These are phyloP conservation scores for Euclidia mi DNA, from an alignment of 2,888 invertebrate species.

Conservation along the genomic window DNA sequence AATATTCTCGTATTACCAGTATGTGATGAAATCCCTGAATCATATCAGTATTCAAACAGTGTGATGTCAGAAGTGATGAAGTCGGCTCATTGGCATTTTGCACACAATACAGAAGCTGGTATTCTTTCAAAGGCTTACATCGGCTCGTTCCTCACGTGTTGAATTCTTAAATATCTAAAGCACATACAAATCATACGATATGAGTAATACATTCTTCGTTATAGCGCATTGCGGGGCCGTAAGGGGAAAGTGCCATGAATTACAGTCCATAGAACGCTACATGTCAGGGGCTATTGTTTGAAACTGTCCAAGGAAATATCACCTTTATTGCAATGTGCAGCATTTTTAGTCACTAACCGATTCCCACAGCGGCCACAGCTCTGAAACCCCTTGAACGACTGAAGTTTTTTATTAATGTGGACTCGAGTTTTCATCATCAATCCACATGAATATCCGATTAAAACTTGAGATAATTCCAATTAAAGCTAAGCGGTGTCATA, in stretches of 20 bases:
- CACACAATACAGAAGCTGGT: too few relatives aligned
- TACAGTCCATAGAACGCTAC: slow-evolving; percentile 2
- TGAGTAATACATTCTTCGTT: slow-evolving; percentile 12
- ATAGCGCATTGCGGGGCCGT: slow-evolving; percentile 16
- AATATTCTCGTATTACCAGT: too few relatives aligned
- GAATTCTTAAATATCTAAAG: slow-evolving; percentile 28
- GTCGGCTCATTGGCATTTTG: too few relatives aligned
- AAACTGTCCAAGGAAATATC: slow-evolving; percentile 2
- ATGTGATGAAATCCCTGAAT: too few relatives aligned
- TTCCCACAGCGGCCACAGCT: not conserved
- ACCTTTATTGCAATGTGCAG: slow-evolving; percentile 4
- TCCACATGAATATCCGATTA: too few relatives aligned
- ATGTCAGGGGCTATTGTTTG: not conserved
- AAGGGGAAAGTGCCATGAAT: slow-evolving; percentile 18
- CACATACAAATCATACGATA: slow-evolving; percentile 8
- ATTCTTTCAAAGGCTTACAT: not conserved
- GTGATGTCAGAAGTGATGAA: too few relatives aligned
- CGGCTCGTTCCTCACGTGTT: not conserved
- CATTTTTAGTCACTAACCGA: slow-evolving; percentile 5
- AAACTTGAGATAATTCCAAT: too few relatives aligned
- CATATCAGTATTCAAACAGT: too few relatives aligned
- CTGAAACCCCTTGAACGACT: not conserved
- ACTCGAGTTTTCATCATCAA: not conserved
- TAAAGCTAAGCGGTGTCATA: too few relatives aligned
- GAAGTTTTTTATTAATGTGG: not conserved